Evolutionary conservation across 1,140 invertebrate species (phyloP).

Genomic region (Cheumatopsyche charites): DNA sequence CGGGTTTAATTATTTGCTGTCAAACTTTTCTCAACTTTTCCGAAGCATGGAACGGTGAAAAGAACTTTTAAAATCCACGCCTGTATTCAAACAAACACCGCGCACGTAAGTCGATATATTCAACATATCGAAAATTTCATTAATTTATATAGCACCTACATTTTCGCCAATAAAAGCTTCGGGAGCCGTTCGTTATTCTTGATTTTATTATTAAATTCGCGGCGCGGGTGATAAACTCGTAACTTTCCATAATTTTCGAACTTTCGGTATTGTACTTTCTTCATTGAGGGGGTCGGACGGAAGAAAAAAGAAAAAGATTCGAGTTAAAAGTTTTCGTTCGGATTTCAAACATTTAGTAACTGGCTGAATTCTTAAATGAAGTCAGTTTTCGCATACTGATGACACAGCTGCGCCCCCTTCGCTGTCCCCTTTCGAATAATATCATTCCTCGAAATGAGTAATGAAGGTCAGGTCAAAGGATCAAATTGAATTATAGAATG

Average conservation of each 20-base stretch:
- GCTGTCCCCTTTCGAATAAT: slow-evolving; percentile 2
- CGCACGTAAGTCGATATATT: not conserved
- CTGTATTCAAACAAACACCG: slow-evolving; percentile 15
- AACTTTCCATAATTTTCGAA: slow-evolving; percentile 16
- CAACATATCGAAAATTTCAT: not conserved
- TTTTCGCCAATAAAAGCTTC: not conserved
- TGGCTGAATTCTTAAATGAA: slow-evolving; percentile 12
- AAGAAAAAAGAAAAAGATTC: not conserved
- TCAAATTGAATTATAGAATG: slow-evolving; percentile 6
- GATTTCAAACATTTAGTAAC: slow-evolving; percentile 12
- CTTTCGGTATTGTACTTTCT: not conserved
- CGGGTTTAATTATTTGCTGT: slow-evolving; percentile 41
- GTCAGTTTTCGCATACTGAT: slow-evolving; percentile 26
- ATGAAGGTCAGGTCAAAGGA: slow-evolving; percentile 20
- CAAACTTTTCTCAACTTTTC: slow-evolving; percentile 30
- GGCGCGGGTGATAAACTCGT: not conserved
- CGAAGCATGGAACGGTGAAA: slow-evolving; percentile 23
- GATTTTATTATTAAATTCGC: slow-evolving; percentile 12
- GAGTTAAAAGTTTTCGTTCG: slow-evolving; percentile 16
- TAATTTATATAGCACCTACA: not conserved
- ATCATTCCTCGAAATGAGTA: slow-evolving; percentile 15
- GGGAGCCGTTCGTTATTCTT: not conserved
- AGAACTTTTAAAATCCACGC: slow-evolving; percentile 25
- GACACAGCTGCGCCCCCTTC: slow-evolving; percentile 8
- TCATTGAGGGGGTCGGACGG: not conserved